Evolutionary conservation across 30 jellyfish, hydroid and myxozoan genomes (phyloP), one percentile per base, ranked within the genome.

Genomic region (Pseudorhiza aurosa): DNA sequence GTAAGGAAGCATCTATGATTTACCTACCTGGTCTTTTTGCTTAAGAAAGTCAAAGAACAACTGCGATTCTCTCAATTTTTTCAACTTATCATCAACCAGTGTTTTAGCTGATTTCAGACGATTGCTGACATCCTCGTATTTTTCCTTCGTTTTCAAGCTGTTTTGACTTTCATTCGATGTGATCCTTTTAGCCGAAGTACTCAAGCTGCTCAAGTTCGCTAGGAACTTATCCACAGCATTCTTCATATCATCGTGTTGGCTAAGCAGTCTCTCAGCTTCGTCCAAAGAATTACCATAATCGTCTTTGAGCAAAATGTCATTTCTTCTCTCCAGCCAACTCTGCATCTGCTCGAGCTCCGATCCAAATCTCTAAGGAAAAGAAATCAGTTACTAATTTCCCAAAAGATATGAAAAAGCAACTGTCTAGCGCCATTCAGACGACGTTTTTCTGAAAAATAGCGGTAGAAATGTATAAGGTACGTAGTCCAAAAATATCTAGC

Each of bases 321-420:
- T 43, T 46, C 73, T 55, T 68, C 94, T 71, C 58, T 69, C 76
- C 57, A 82, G 63, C 94, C 94, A 82, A 46, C 51, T 31, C 12
- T 58, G 87, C 15, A 82, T 82, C 44, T 69, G 94, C 27, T 70
- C 94, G 8, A 70, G 28, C 12, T 82, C 94, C 10, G 85, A 39
- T 28, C 77, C 77, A 42, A 82, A 82, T 36, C 77, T 82, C 94
- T 82, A 19, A 2, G 50, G 50, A 39, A 12, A 12, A 12, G 50
- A 39, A 5, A n/a, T n/a, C n/a, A n/a, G n/a, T n/a, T n/a, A n/a
- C n/a, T n/a, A n/a, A n/a, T n/a, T n/a, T n/a, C n/a, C n/a, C n/a
- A n/a, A n/a, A n/a, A n/a, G n/a, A n/a, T n/a, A n/a, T n/a, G n/a
- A n/a, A n/a, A n/a, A n/a, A n/a, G n/a, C n/a, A n/a, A n/a, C n/a